Conservation (phyloP, 2,888 invertebrate genomes). For the Lacanobia oleracea region DNA sequence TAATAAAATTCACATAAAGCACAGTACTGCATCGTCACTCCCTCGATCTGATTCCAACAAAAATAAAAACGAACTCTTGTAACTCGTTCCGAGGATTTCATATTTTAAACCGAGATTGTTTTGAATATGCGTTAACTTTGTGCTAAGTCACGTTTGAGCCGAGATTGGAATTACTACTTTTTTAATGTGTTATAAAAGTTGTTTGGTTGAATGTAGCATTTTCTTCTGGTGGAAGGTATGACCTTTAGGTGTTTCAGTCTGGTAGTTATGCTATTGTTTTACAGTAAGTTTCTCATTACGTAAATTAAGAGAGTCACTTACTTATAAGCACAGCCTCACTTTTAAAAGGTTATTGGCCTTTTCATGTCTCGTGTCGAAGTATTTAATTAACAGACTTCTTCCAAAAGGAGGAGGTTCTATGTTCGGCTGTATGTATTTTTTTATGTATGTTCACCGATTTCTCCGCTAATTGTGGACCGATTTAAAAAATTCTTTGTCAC, state of each 20-base stretch:
- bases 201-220: background rate
- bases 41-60: conserved; percentile 78
- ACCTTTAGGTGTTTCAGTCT: background rate
- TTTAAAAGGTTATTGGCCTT: too few relatives aligned
- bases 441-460: too few relatives aligned
- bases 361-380: too few relatives aligned
- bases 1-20: conserved; percentile 66
- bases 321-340: too few relatives aligned
- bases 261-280: too few relatives aligned
- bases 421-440: too few relatives aligned
- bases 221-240: background rate
- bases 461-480: too few relatives aligned
- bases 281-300: too few relatives aligned
- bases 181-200: conserved; percentile 41
- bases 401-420: too few relatives aligned
- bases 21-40: conserved; percentile 78
- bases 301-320: too few relatives aligned
- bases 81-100: conserved; percentile 87
- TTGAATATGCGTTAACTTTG: conserved; percentile 81
- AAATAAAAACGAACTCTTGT: conserved; percentile 71
- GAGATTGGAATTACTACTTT: conserved; percentile 58
- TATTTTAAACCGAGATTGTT: conserved; percentile 87
- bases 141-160: conserved; percentile 82
- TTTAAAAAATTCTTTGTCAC: too few relatives aligned
- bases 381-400: too few relatives aligned